A percentile compares a stretch with the other conserved stretches of the same genome.
Conservation (phyloP, 2,888 invertebrate species). For the Drosophila atripex region DNA sequence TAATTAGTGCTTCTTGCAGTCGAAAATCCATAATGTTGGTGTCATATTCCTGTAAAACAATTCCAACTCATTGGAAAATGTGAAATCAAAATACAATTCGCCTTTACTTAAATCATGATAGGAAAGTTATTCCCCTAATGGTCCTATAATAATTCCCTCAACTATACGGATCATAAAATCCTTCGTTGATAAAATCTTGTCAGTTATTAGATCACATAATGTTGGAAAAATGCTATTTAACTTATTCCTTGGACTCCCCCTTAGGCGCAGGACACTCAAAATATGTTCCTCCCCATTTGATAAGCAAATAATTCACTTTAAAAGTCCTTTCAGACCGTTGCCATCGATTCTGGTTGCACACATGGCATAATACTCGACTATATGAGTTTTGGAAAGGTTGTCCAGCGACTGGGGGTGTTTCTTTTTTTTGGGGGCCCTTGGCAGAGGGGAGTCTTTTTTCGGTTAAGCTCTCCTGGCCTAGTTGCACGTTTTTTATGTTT, state of each 20-base stretch:
- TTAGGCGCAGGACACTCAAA: conserved; percentile 32
- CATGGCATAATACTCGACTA: conserved; percentile 43
- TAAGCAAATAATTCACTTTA: conserved; percentile 49
- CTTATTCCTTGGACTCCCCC: conserved; percentile 8
- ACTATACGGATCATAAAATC: conserved; percentile 1
- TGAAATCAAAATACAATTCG: neutral
- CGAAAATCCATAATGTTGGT: conserved; percentile 15
- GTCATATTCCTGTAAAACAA: conserved; percentile 23
- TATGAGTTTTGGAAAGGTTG: conserved; percentile 47
- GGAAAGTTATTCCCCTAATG: neutral
- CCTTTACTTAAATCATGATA: neutral
- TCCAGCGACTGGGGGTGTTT: conserved; percentile 29
- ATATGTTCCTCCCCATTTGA: conserved; percentile 52
- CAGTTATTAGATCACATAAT: conserved; percentile 7
- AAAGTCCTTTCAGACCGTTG: conserved; percentile 40
- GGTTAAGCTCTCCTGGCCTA: conserved; percentile 45
- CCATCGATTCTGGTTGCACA: conserved; percentile 34
- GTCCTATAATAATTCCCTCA: neutral
- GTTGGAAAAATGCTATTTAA: conserved; percentile 10
- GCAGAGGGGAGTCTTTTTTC: conserved; percentile 10
- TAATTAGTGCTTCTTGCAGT: conserved; percentile 42
- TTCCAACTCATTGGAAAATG: neutral
- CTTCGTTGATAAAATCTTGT: conserved; percentile 8
- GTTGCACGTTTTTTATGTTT: conserved; percentile 64
- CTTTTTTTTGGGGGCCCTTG: conserved; percentile 19